Conservation (phyloP, 2,797 vertebrate species). For the Muscicapa striata region DNA sequence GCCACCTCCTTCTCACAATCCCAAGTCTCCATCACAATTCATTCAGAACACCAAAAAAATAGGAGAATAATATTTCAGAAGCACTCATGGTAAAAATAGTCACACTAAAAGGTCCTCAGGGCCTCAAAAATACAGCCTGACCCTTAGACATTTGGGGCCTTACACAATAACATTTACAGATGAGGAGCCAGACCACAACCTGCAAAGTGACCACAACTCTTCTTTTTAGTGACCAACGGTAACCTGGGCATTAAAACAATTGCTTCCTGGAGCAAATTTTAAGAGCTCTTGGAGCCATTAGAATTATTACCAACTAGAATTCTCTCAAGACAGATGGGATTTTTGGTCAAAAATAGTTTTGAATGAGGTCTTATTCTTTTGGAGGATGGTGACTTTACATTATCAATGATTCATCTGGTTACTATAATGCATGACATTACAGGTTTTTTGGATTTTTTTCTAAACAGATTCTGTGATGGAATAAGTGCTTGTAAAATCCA, state of each 20-base stretch:
- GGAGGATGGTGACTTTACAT: neutral
- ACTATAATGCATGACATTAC: neutral
- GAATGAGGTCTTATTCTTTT: neutral
- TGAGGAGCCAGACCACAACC: neutral
- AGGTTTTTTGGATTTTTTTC: rapidly evolving
- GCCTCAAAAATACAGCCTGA: neutral
- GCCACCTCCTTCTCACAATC: neutral
- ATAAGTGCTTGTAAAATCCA: neutral
- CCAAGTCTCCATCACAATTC: neutral
- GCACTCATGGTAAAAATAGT: neutral
- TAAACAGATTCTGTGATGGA: neutral
- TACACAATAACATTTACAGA: neutral
- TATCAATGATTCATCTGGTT: neutral
- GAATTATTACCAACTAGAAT: neutral
- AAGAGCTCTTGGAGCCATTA: neutral
- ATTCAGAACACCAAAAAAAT: neutral
- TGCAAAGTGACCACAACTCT: neutral
- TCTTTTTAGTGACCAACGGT: neutral
- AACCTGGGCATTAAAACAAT: neutral
- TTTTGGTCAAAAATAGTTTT: neutral
- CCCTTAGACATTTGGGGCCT: too few species aligned
- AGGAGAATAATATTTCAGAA: neutral
- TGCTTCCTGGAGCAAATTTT: neutral
- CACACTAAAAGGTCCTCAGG: neutral
- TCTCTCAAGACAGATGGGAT: neutral